Evolutionary conservation across 2,113 vertebrate genomes (phyloP).

Genomic region (Neolamprologus cancellatus): DNA sequence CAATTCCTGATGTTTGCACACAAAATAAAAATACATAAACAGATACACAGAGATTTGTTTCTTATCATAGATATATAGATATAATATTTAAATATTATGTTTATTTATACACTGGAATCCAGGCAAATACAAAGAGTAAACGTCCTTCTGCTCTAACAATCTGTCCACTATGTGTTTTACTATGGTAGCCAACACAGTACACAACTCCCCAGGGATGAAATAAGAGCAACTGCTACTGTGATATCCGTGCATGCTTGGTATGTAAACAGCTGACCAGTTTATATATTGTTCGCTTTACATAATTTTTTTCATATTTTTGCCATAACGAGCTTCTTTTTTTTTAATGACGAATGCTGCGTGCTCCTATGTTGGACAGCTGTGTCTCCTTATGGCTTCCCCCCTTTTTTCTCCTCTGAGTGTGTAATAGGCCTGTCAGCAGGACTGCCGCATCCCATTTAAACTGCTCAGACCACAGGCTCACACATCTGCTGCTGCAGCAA

Average conservation of each 20-base stretch:
- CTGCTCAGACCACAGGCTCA: constrained; percentile 1
- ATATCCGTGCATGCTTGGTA: background rate
- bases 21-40: background rate
- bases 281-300: background rate
- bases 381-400: background rate
- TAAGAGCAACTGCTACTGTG: background rate
- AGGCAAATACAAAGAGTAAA: background rate
- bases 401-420: background rate
- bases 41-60: background rate
- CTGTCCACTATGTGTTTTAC: background rate
- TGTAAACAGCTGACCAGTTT: background rate
- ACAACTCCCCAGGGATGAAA: constrained; percentile 5
- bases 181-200: background rate
- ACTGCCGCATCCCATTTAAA: constrained; percentile 32
- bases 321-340: background rate
- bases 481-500: constrained; percentile 34
- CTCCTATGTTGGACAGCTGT: constrained; percentile 11
- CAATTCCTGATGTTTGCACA: background rate
- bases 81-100: background rate
- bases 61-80: background rate
- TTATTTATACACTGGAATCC: background rate
- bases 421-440: constrained; percentile 27
- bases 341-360: background rate
- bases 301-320: background rate
- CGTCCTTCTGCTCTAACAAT: background rate